phyloP scores from a whole-genome alignment of 2,113 vertebrate species.

The Zosterops japonicus region DNA sequence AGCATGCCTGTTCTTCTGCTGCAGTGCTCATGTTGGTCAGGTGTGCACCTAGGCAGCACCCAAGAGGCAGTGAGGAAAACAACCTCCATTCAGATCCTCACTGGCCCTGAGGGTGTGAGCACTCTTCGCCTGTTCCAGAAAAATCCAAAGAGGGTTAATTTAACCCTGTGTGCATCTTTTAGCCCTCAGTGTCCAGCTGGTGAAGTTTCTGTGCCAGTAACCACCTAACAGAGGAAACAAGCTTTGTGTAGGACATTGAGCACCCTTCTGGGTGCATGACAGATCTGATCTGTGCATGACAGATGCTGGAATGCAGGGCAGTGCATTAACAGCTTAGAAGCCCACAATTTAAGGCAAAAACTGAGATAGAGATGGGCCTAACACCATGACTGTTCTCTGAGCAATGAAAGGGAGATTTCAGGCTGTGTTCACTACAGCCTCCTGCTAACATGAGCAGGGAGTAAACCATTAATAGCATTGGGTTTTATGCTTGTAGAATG shows the following conservation, averaged over 20 bases:
- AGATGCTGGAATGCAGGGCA: not conserved
- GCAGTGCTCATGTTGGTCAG: not conserved
- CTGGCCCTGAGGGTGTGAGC: not conserved
- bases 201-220: not conserved
- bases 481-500: not conserved
- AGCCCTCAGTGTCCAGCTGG: not conserved
- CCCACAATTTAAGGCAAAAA: not conserved
- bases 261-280: not conserved
- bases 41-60: not conserved
- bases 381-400: not conserved
- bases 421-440: not conserved
- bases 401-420: not conserved
- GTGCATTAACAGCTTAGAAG: not conserved
- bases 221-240: not conserved
- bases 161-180: not conserved
- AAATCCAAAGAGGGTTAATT: not conserved
- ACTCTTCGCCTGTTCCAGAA: accelerated
- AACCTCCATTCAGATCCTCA: accelerated
- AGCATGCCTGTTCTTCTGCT: not conserved
- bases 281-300: not conserved
- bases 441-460: not conserved
- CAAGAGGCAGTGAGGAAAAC: not conserved
- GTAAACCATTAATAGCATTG: not conserved
- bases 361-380: not conserved
- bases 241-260: not conserved